These are phyloP conservation scores for Gambelia wislizenii DNA, from an alignment of 2,797 vertebrate species.

Conservation along the genomic window DNA sequence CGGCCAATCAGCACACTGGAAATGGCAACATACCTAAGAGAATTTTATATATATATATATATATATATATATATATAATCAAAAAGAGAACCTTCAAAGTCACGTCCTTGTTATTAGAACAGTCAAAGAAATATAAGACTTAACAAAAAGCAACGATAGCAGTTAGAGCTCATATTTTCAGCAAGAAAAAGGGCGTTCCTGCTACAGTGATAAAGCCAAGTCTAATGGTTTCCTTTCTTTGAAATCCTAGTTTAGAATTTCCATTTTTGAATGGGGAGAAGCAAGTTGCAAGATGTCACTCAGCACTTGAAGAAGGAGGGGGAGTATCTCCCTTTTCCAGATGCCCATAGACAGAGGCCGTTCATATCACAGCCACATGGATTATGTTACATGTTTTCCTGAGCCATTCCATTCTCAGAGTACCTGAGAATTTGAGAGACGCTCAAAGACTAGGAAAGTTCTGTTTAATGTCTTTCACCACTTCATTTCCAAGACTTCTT, in stretches of 20 bases:
- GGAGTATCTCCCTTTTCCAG: constrained; percentile 56
- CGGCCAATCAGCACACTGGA: too few species aligned
- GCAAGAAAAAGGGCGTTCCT: constrained; percentile 59
- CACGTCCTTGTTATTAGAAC: constrained; percentile 61
- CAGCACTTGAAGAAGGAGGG: constrained; percentile 37
- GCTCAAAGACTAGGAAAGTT: constrained; percentile 31
- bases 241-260: constrained; percentile 67
- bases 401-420: background rate
- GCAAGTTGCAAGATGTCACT: constrained; percentile 65
- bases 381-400: background rate
- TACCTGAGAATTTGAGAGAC: constrained; percentile 37
- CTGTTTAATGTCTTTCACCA: constrained; percentile 33
- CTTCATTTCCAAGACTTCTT: background rate
- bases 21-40: too few species aligned
- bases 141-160: constrained; percentile 48
- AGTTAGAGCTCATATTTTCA: constrained; percentile 58
- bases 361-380: background rate
- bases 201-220: constrained; percentile 68
- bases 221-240: constrained; percentile 73
- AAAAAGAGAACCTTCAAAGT: constrained; percentile 52
- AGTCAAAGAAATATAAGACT: constrained; percentile 57
- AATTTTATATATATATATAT: too few species aligned
- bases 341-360: constrained; percentile 40
- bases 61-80: too few species aligned
- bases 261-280: constrained; percentile 68